Percentiles rank a stretch among this genome's conserved stretches.
Evolutionary conservation across 2,797 vertebrate genomes (phyloP).

Genomic region (Neoniphon sammara): DNA sequence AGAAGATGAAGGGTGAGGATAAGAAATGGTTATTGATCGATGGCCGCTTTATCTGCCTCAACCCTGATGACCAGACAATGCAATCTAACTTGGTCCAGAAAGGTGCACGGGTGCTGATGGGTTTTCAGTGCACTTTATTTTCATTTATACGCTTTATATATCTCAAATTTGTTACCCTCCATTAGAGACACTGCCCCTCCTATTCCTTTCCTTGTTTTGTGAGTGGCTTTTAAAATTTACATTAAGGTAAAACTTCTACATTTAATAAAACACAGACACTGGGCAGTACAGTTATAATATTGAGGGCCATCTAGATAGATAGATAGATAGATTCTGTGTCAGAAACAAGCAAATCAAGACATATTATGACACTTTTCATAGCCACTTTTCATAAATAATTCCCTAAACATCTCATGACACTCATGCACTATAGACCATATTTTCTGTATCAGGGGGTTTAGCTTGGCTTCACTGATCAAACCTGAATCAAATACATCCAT

Average conservation of each 20-base stretch:
- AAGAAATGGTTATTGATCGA: slow-evolving; percentile 86
- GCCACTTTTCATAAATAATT: slow-evolving; percentile 1
- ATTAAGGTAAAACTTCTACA: neutral
- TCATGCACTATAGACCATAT: neutral
- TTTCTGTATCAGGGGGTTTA: slow-evolving; percentile 32
- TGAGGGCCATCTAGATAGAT: no score
- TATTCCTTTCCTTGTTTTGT: neutral
- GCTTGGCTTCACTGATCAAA: slow-evolving; percentile 48
- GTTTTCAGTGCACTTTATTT: slow-evolving; percentile 59
- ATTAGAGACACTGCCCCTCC: slow-evolving; percentile 35
- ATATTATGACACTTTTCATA: neutral
- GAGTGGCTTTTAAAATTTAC: neutral
- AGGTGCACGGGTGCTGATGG: slow-evolving; percentile 74
- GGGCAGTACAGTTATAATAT: no score
- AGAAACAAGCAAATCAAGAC: neutral
- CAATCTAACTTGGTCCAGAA: slow-evolving; percentile 75
- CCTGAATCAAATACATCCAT: slow-evolving; percentile 55
- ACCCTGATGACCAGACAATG: slow-evolving; percentile 79
- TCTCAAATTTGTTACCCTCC: slow-evolving; percentile 45
- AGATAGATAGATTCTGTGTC: no score
- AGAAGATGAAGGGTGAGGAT: slow-evolving; percentile 83
- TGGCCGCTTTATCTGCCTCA: slow-evolving; percentile 78
- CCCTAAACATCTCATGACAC: slow-evolving; percentile 13
- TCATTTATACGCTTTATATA: slow-evolving; percentile 61
- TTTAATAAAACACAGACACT: no score